Base-by-base conservation (phyloP, 2,797 vertebrate species). In the Schizothorax lantsangensis region DNA sequence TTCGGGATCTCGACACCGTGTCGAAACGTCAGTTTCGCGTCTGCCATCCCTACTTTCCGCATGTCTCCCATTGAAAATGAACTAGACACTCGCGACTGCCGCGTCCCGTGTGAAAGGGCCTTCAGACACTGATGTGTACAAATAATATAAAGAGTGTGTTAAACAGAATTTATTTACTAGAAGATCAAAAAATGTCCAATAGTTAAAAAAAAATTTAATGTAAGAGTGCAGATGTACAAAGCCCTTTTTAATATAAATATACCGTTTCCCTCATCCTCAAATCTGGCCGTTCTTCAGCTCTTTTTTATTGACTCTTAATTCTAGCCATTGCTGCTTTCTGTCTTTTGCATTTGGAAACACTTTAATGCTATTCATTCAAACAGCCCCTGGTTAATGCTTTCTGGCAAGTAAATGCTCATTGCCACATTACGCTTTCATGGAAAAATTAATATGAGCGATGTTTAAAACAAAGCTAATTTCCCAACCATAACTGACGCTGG, bases 301-400 rank as follows among this genome's bases (percentile, higher is more conserved):
- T 69, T 62, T 79, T 78, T 52, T 45, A 8, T 23, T 33, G 15
- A 75, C 47, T 62, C 23, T 40, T 26, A 3, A 36, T 47, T 47
- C 82, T 81, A 36, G 71, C 62, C n/a, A 54, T 26, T 74, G 80
- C 80, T n/a, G 30, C 47, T 11, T 83, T 52, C 38, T 73, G 62
- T 64, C 64, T 85, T n/a, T 15, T 68, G 40, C 47, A 62, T 82
- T 81, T 86, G 21, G 54, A 81, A 62, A 74, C 52, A 52, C 71
- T 73, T 71, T 84, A 87, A 88, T 89, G 66, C 43, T 81, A 85
- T 91, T 88, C 49, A 88, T 90, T 88, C 52, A 86, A 57, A 86
- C 36, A 84, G 81, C 84, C 73, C 78, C 73, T 81, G 86, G 73
- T 81, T 91, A 86, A 87, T 87, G 71, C 62, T 79, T 78, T 87